Conservation (phyloP, 2,113 vertebrate genomes). For the Camarhynchus parvulus region DNA sequence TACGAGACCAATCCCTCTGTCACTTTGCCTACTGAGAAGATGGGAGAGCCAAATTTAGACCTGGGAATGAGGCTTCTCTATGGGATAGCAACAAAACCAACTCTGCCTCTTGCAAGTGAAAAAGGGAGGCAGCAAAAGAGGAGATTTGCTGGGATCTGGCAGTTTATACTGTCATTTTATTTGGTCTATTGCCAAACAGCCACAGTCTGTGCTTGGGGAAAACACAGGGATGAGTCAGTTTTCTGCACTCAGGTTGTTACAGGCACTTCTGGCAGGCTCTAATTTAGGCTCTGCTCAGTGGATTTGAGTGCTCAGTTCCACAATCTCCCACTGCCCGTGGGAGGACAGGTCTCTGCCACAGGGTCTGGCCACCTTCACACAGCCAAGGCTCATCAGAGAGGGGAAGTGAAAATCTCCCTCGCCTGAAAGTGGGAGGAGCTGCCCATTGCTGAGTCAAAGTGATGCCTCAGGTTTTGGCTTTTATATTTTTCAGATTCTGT, state of each 20-base stretch:
- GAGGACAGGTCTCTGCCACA: neutral
- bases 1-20: neutral
- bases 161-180: conserved; percentile 59
- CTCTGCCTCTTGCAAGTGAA: neutral
- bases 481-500: no score
- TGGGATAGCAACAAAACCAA: neutral
- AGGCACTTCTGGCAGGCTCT: neutral
- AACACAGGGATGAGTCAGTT: conserved; percentile 52
- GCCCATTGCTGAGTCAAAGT: neutral
- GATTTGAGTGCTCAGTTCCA: neutral
- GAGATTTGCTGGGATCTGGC: conserved; percentile 40
- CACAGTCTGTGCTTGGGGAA: conserved; percentile 54
- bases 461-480: neutral
- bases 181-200: conserved; percentile 53
- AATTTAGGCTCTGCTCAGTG: neutral
- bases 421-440: rapidly evolving
- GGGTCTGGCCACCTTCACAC: neutral
- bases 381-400: neutral
- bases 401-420: neutral
- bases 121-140: conserved; percentile 21
- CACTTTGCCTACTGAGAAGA: neutral
- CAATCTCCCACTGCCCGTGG: neutral
- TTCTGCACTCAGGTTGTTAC: neutral
- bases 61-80: neutral
- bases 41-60: neutral